Conservation (phyloP, 2,797 vertebrate species). For the Rousettus madagascariensis region DNA sequence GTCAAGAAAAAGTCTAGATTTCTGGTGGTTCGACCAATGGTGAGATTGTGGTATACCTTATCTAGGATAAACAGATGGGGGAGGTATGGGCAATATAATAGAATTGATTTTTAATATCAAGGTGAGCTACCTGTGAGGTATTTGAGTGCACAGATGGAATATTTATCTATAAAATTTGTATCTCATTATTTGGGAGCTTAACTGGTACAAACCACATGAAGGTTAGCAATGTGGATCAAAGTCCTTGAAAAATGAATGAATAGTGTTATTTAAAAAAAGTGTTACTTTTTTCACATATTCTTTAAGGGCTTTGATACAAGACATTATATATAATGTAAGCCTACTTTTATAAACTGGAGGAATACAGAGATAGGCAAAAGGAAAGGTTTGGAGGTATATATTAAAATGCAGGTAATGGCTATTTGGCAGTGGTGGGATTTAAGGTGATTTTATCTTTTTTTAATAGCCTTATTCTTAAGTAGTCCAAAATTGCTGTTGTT, state of each 20-base stretch:
- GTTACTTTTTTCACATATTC: background rate
- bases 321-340: background rate
- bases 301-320: background rate
- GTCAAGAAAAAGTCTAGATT: background rate
- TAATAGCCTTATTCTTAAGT: background rate
- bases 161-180: background rate
- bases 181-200: background rate
- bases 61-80: background rate
- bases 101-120: background rate
- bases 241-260: background rate
- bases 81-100: background rate
- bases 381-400: background rate
- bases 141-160: background rate
- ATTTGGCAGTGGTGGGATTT: background rate
- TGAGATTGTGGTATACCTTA: background rate
- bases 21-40: background rate
- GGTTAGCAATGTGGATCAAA: background rate
- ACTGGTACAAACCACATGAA: background rate
- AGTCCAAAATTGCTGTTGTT: background rate
- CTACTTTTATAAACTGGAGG: background rate
- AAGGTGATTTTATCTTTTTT: background rate
- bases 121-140: background rate
- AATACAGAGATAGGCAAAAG: background rate
- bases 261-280: background rate
- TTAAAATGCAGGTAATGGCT: background rate